phyloP scores from a whole-genome alignment of 2,113 vertebrate species.

The Plectropomus leopardus region DNA sequence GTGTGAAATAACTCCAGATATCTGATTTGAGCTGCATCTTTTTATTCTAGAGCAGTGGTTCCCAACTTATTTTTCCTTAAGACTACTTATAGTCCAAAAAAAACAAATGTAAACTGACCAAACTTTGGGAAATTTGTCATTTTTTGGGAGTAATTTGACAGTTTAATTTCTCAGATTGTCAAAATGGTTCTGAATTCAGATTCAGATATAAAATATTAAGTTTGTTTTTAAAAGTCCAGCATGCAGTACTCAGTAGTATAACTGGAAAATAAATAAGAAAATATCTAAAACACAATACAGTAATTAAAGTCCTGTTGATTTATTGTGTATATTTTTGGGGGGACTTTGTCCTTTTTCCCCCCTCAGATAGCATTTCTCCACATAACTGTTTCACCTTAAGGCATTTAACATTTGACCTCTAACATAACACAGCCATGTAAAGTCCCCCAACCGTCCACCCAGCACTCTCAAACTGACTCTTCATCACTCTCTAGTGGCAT shows the following conservation, averaged over 20 bases:
- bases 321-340: neutral
- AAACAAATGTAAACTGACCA: no score
- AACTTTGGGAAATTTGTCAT: neutral
- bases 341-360: neutral
- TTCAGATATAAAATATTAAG: no score
- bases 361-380: neutral
- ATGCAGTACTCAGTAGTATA: no score
- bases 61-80: no score
- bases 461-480: neutral
- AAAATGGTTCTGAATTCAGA: no score
- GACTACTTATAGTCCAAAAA: neutral
- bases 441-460: neutral
- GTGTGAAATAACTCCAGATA: no score
- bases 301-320: neutral
- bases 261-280: neutral
- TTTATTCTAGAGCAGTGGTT: no score
- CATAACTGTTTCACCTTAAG: neutral
- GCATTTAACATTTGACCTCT: no score
- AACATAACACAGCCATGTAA: no score
- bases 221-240: no score
- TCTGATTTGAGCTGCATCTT: no score
- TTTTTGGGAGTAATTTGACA: neutral
- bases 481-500: neutral
- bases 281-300: neutral
- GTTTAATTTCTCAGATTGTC: no score